Evolutionary conservation across 2,797 vertebrate species (phyloP), one percentile per base, ranked within the genome.

Genomic region (Intellagama lesueurii): DNA sequence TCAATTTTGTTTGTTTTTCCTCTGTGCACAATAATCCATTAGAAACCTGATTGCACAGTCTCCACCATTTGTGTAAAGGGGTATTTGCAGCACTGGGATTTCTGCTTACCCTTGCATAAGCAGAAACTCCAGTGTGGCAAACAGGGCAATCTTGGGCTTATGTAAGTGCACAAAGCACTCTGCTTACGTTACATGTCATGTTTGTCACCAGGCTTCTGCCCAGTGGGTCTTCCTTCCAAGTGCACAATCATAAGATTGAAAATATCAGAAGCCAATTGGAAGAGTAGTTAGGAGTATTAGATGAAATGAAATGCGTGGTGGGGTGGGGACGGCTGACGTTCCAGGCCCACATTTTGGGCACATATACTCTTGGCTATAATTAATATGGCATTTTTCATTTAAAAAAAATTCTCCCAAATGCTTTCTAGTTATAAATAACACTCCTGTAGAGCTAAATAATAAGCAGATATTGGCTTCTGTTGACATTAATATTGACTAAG

Each of bases 301-400:
- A 66, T 64, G 24, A 76, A 66, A 17, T 66, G 26, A 44, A 66
- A 66, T 44, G 30, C 24, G 12, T 26, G 5, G 6, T 30, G 76
- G 19, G 28, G 12, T 0, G 28, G 24, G 24, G 26, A 6, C 26
- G 32, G 90, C 88, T 91, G 83, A 30, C 30, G 79, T 81, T 94
- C 94, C 7, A 66, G 12, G 89, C 87, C 75, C 83, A 26, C 72
- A 89, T 95, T 89, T 94, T 89, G 87, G 90, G 77, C 0, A 73
- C 85, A 12, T 30, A 70, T 88, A 89, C 87, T 87, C 87, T 24
- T 56, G 81, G 79, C 19, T 79, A 1, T 40, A 82, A 35, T 91
- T 92, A 88, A 1, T 64, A 56, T 80, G 83, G 47, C 40, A 90
- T 90, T 94, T 94, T 91, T 64, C 92, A 87, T 89, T 56, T 52